These are phyloP conservation scores for Drosophila algonquin DNA, from an alignment of 2,888 invertebrate genomes.

Conservation along the genomic window DNA sequence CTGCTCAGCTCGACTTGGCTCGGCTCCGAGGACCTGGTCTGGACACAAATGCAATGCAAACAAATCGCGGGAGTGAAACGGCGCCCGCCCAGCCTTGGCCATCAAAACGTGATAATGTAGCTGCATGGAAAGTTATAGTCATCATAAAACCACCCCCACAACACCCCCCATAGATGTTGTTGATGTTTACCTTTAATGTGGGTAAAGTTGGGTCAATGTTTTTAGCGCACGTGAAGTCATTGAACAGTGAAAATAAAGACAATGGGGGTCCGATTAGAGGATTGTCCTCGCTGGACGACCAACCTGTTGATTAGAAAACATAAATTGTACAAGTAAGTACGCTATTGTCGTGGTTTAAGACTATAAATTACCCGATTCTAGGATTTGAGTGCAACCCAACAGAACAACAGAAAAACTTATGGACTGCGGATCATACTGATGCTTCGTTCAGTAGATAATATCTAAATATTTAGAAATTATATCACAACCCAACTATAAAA, in stretches of 20 bases:
- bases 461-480: not conserved
- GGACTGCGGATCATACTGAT: not conserved
- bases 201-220: constrained; percentile 58
- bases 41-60: constrained; percentile 67
- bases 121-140: constrained; percentile 55
- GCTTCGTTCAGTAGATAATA: not conserved
- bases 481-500: not conserved
- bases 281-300: constrained; percentile 6
- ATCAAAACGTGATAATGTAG: constrained; percentile 53
- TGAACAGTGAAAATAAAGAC: constrained; percentile 15
- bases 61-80: constrained; percentile 52
- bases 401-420: not conserved
- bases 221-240: constrained; percentile 47
- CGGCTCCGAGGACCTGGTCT: not conserved
- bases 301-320: constrained; percentile 28
- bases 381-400: not conserved
- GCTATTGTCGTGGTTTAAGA: not conserved
- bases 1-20: not conserved
- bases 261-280: constrained; percentile 4
- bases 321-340: not conserved
- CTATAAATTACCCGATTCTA: not conserved
- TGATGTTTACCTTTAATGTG: constrained; percentile 51
- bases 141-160: constrained; percentile 47
- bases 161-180: constrained; percentile 5
- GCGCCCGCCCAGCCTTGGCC: constrained; percentile 47